Percentiles rank a stretch among this genome's conserved stretches.
Evolutionary conservation across 2,113 vertebrate genomes (phyloP).

Genomic region (Emberiza fucata): DNA sequence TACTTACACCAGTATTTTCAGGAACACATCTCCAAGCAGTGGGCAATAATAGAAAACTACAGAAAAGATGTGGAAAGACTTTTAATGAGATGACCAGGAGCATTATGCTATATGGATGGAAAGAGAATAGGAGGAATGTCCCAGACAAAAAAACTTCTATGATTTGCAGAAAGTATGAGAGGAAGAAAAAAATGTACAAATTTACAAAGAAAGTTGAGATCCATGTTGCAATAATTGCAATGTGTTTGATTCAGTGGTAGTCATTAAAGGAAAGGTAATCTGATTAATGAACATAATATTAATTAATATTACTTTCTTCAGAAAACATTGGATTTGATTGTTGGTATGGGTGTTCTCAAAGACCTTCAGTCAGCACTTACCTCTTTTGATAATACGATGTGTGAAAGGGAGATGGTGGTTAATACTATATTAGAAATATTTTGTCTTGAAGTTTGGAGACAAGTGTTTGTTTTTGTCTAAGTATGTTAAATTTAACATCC

Average conservation of each 20-base stretch:
- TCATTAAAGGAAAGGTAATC: neutral
- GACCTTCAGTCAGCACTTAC: neutral
- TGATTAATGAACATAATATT: neutral
- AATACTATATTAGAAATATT: neutral
- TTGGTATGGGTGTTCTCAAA: neutral
- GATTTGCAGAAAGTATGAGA: neutral
- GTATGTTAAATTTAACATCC: neutral
- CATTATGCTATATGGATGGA: neutral
- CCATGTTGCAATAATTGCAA: neutral
- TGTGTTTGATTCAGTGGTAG: neutral
- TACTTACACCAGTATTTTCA: neutral
- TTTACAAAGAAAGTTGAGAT: neutral
- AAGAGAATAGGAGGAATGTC: neutral
- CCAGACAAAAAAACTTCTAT: neutral
- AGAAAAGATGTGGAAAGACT: neutral
- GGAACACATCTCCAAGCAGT: neutral
- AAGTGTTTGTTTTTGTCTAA: neutral
- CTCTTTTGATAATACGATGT: neutral
- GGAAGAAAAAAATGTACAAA: neutral
- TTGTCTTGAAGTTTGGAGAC: neutral
- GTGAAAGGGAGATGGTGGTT: neutral
- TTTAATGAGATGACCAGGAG: neutral
- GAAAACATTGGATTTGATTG: neutral
- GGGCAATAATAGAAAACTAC: neutral
- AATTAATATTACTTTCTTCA: neutral